A percentile compares a stretch with the other conserved stretches of the same genome.
phyloP scores from a whole-genome alignment of 1,140 invertebrate species.

The Antheraea mylitta region DNA sequence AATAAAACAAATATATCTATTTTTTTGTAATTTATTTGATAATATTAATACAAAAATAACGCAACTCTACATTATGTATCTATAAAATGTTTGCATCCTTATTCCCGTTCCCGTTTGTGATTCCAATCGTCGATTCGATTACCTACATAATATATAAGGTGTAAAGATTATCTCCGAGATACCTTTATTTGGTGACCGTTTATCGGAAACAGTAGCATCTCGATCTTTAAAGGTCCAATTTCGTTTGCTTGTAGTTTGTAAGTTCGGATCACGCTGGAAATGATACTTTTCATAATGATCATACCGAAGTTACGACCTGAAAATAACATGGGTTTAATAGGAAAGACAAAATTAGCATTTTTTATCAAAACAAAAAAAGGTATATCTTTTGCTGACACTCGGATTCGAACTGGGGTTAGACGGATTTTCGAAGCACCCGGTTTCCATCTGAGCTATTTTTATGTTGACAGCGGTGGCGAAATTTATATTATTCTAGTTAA shows the following conservation, averaged over 20 bases:
- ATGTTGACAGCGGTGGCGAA: too few species aligned
- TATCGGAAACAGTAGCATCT: slow-evolving; percentile 56
- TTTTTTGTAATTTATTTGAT: too few species aligned
- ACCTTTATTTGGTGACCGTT: slow-evolving; percentile 54
- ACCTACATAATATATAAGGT: background rate
- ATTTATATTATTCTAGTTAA: too few species aligned
- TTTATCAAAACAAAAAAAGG: too few species aligned
- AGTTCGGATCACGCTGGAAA: slow-evolving; percentile 50
- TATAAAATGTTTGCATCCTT: background rate
- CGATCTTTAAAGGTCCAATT: slow-evolving; percentile 53
- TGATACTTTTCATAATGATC: slow-evolving; percentile 57
- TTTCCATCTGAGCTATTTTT: too few species aligned
- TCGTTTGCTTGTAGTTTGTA: slow-evolving; percentile 50
- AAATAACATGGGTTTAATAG: slow-evolving; percentile 25
- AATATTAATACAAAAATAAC: background rate
- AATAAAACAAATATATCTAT: too few species aligned
- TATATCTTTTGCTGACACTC: too few species aligned
- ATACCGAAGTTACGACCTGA: slow-evolving; percentile 62
- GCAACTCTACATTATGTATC: too few species aligned
- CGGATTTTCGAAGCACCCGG: too few species aligned
- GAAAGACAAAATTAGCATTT: too few species aligned
- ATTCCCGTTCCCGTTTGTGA: background rate
- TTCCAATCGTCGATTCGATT: background rate
- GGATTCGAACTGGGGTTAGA: too few species aligned
- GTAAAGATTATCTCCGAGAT: slow-evolving; percentile 28